These are phyloP conservation scores for Diploscapter pachys DNA, from an alignment of 1,140 invertebrate genomes.

Conservation along the genomic window DNA sequence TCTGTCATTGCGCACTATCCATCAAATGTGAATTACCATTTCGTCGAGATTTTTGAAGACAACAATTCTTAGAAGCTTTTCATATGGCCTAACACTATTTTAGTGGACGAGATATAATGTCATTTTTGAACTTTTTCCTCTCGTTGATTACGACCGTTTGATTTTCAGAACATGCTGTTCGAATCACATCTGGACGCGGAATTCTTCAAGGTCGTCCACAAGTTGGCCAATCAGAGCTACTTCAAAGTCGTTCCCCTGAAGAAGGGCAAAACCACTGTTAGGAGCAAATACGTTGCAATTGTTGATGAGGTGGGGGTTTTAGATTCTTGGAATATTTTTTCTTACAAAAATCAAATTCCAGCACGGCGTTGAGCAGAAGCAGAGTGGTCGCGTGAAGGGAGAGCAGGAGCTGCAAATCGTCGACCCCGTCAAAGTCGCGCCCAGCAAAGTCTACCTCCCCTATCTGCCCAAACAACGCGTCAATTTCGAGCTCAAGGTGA, in stretches of 20 bases:
- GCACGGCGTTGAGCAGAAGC: conserved; percentile 48
- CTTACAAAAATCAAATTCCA: conserved; percentile 20
- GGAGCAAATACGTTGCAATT: conserved; percentile 66
- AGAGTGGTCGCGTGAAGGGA: conserved; percentile 37
- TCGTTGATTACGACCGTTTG: neutral
- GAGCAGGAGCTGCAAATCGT: conserved; percentile 60
- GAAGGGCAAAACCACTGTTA: conserved; percentile 63
- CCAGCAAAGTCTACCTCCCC: conserved; percentile 59
- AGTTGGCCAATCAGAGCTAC: conserved; percentile 21
- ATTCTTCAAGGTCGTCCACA: conserved; percentile 8
- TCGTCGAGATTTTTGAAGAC: too few relatives aligned
- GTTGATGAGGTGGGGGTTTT: conserved; percentile 47
- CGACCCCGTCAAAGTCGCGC: conserved; percentile 59
- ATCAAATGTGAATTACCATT: too few relatives aligned
- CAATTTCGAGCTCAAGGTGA: conserved; percentile 57
- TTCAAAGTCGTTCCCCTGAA: conserved; percentile 62
- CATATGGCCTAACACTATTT: too few relatives aligned
- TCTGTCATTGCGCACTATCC: too few relatives aligned
- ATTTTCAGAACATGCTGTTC: conserved; percentile 43
- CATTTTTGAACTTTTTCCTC: neutral
- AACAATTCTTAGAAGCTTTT: too few relatives aligned
- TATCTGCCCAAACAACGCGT: conserved; percentile 56
- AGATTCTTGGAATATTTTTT: conserved; percentile 19
- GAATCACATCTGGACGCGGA: conserved; percentile 30
- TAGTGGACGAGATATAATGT: too few relatives aligned